phyloP scores from a whole-genome alignment of 2,888 invertebrate species.

The Crepidodera aurea region DNA sequence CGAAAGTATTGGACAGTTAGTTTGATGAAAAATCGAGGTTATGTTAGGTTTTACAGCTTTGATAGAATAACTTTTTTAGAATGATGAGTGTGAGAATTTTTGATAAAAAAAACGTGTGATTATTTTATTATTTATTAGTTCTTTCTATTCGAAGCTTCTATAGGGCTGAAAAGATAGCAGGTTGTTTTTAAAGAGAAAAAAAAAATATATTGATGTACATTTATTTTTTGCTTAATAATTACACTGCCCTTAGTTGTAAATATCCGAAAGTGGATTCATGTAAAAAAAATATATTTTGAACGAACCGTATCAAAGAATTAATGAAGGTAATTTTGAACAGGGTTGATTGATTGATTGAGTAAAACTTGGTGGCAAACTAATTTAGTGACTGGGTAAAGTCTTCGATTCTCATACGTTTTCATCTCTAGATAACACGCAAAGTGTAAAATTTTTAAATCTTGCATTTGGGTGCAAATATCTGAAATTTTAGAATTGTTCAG shows the following conservation, averaged over 20 bases:
- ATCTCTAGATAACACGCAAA: too few relatives aligned
- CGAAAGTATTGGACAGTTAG: slow-evolving; percentile 48
- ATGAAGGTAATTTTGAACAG: too few relatives aligned
- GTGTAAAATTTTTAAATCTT: too few relatives aligned
- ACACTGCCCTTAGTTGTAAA: slow-evolving; percentile 11
- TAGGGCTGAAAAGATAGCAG: slow-evolving; percentile 10
- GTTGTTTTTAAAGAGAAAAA: not conserved
- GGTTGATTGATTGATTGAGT: too few relatives aligned
- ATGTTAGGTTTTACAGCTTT: not conserved
- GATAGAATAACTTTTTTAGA: not conserved
- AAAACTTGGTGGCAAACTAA: too few relatives aligned
- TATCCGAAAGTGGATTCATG: not conserved
- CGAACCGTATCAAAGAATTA: too few relatives aligned
- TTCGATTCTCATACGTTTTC: too few relatives aligned
- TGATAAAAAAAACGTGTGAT: slow-evolving; percentile 8
- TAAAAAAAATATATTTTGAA: not conserved
- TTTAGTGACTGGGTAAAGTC: too few relatives aligned
- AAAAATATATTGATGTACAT: not conserved
- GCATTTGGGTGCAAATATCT: too few relatives aligned
- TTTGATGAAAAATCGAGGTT: slow-evolving; percentile 10
- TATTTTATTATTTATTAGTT: slow-evolving; percentile 12
- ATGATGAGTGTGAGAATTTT: not conserved
- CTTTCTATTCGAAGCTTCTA: not conserved
- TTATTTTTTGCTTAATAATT: slow-evolving; percentile 12
- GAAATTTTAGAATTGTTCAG: too few relatives aligned